A percentile compares a stretch with the other conserved stretches of the same genome.
These are phyloP conservation scores for Dexiosoma caninum DNA, from an alignment of 2,888 invertebrate genomes.

Conservation along the genomic window DNA sequence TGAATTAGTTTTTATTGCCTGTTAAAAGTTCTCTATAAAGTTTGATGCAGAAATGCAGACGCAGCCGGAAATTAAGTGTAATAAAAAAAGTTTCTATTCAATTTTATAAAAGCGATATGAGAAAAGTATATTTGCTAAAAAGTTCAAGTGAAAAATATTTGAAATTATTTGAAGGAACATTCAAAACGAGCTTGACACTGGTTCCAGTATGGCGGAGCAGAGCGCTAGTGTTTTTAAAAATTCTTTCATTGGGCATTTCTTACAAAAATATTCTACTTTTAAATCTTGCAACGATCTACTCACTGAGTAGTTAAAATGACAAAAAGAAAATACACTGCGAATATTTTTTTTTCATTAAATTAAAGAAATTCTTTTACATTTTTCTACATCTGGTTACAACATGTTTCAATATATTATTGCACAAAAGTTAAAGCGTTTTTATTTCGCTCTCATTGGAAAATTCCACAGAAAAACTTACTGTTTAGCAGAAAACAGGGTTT, in stretches of 20 bases:
- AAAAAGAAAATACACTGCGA: background rate
- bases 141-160: background rate
- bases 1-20: conserved; percentile 49
- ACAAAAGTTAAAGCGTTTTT: conserved; percentile 14
- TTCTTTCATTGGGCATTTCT: background rate
- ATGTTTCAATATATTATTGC: conserved; percentile 29
- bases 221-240: background rate
- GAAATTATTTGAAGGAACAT: background rate
- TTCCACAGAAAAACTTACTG: too few relatives aligned
- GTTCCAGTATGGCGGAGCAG: too few relatives aligned
- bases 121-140: too few relatives aligned
- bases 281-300: background rate
- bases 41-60: background rate
- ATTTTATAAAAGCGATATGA: background rate
- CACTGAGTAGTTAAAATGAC: background rate
- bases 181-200: too few relatives aligned
- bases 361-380: background rate
- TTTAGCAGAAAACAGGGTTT: conserved; percentile 13
- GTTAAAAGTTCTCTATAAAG: conserved; percentile 31
- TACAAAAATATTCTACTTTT: background rate
- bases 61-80: background rate
- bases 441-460: background rate
- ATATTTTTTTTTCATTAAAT: background rate
- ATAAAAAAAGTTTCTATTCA: background rate
- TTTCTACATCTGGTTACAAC: conserved; percentile 23